Evolutionary conservation across 2,113 vertebrate species (phyloP), one percentile per base, ranked within the genome.

Genomic region (Nerophis lumbriciformis): DNA sequence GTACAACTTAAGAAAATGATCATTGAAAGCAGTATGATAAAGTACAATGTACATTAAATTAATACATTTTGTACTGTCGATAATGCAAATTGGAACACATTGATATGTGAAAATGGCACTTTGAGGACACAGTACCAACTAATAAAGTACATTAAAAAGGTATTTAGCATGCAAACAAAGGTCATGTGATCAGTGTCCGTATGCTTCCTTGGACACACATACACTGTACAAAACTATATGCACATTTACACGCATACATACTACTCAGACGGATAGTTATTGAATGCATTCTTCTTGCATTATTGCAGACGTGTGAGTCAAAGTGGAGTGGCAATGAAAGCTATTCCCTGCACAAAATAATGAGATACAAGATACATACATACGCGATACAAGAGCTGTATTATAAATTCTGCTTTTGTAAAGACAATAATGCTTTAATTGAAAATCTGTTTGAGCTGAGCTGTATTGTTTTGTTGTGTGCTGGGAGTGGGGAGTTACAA

Each of bases 121-220:
- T 28, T 1, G 28, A 28, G 28, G 28, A 28, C 28, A 28, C 28
- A 28, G 28, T 28, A 28, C 28, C 28, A 28, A 28, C 28, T 28
- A 28, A 28, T 3, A 28, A 28, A 28, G 28, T 28, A 28, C 28
- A 28, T 28, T 28, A 28, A 28, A 28, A 0, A 38, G 7, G 42
- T 48, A 21, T 65, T 65, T 11, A 35, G 50, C 63, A 59, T 71
- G 72, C 63, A 51, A 69, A 21, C 44, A 55, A 6, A 35, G 63
- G 61, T 71, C 42, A 48, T 72, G 61, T 63, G 63, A 64, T 73
- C 61, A 39, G 72, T 66, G 65, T 57, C 68, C 64, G 73, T 16
- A 13, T 65, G 76, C 69, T 53, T 28, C 28, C 28, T 28, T 70
- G 66, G 63, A 61, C 66, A 45, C 11, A 12, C 42, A 45, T 11